A percentile compares a stretch with the other conserved stretches of the same genome.
Conservation (phyloP, 2,888 invertebrate species). For the Ypsolopha sequella region DNA sequence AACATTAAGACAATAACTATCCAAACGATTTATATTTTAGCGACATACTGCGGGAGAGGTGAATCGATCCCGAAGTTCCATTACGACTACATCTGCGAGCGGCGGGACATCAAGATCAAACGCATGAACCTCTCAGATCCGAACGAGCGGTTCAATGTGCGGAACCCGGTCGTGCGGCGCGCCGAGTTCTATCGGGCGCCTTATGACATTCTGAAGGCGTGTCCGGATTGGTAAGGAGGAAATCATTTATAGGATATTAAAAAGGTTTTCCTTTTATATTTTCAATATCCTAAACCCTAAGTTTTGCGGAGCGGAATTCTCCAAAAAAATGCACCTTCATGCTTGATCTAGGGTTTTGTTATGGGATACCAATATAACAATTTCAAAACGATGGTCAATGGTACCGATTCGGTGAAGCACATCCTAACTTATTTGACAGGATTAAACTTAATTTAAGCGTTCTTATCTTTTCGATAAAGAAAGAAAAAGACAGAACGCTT, state of each 20-base stretch:
- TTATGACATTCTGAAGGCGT: slow-evolving; percentile 55
- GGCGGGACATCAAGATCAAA: slow-evolving; percentile 52
- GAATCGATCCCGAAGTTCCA: slow-evolving; percentile 54
- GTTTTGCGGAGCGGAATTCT: neutral
- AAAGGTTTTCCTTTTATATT: neutral
- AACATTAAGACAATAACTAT: too few relatives aligned
- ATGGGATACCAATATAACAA: too few relatives aligned
- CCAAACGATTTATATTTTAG: too few relatives aligned
- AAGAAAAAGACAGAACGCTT: too few relatives aligned
- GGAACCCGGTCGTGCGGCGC: slow-evolving; percentile 49
- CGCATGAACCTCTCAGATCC: slow-evolving; percentile 52
- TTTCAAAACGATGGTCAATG: too few relatives aligned
- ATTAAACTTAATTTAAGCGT: too few relatives aligned
- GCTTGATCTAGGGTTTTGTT: too few relatives aligned
- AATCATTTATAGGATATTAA: neutral
- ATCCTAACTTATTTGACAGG: too few relatives aligned
- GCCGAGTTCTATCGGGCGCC: slow-evolving; percentile 60
- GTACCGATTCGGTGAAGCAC: too few relatives aligned
- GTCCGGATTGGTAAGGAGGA: slow-evolving; percentile 52
- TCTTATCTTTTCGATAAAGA: too few relatives aligned
- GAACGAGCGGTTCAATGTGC: slow-evolving; percentile 53
- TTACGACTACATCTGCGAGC: slow-evolving; percentile 60
- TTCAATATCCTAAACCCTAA: neutral
- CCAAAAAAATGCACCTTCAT: neutral
- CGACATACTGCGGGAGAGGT: slow-evolving; percentile 50